Evolutionary conservation across 2,113 vertebrate species (phyloP), one percentile per base, ranked within the genome.

Genomic region (Myrmecophaga tridactyla): DNA sequence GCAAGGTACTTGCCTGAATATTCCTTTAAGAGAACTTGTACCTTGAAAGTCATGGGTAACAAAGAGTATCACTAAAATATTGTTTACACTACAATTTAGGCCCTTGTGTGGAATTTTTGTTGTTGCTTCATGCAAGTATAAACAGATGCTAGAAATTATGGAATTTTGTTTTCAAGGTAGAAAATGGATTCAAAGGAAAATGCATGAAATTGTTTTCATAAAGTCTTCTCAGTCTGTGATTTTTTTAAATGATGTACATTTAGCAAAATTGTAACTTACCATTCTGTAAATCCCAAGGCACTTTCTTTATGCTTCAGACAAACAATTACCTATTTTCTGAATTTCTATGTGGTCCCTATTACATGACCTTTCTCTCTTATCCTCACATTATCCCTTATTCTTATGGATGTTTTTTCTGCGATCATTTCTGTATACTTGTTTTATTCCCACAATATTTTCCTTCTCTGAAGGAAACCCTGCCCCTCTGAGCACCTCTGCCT

Each of bases 91-190:
- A 86, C 3, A 2, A 46, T 78, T 36, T n/a, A 87, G 87, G 86
- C 53, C 60, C 63, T 86, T 87, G 56, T 73, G 60, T 94, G 92
- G 36, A 85, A 4, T n/a, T 4, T 94, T 95, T 81, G 1, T 92
- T 89, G 51, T 86, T 91, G 93, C 65, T 78, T 83, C 46, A 0
- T 82, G 76, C 41, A 86, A 67, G 95, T 96, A 75, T 96, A 96
- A 97, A 88, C 75, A 95, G 82, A 94, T 93, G 39, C 1, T 62
- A n/a, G 93, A 93, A 94, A 94, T 90, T 51, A 51, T 31, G 90
- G 65, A 43, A 84, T 78, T 75, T 81, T 78, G 95, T 94, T 82
- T 53, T 20, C 1, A 96, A 90, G 51, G 72, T 93, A 25, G 23
- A 84, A 95, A 95, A 67, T 63, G 72, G 89, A 70, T 92, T 86